These are phyloP conservation scores for Coreoperca whiteheadi DNA, from an alignment of 2,113 vertebrate species.

Conservation along the genomic window DNA sequence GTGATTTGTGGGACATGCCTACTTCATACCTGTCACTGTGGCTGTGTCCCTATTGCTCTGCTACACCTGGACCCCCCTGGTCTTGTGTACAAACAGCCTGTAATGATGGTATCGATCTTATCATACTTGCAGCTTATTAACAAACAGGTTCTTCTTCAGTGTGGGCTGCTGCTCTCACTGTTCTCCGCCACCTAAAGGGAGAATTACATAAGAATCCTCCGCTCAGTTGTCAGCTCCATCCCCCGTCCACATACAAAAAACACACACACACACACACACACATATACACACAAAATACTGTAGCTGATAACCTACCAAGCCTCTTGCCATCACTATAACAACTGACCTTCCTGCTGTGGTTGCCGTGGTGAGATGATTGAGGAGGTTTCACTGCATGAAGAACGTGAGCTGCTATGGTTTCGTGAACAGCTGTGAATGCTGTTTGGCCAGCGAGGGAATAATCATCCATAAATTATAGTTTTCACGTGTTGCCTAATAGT, in stretches of 20 bases:
- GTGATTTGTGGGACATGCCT: not conserved
- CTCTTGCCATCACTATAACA: constrained; percentile 80
- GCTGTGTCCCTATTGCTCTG: constrained; percentile 25
- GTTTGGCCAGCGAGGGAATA: constrained; percentile 38
- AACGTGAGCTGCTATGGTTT: constrained; percentile 56
- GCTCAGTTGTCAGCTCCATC: constrained; percentile 80
- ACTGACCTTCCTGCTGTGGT: constrained; percentile 76
- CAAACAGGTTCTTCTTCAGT: constrained; percentile 81
- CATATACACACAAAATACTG: constrained; percentile 53
- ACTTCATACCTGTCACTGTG: constrained; percentile 18
- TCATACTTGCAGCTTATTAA: constrained; percentile 78
- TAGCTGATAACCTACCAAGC: constrained; percentile 77
- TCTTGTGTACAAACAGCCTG: constrained; percentile 50
- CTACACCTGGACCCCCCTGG: constrained; percentile 7
- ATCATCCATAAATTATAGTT: constrained; percentile 43
- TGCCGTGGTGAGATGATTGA: constrained; percentile 77
- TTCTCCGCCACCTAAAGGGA: constrained; percentile 84
- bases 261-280: constrained; percentile 47
- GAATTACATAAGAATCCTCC: constrained; percentile 87
- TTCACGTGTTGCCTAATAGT: constrained; percentile 41
- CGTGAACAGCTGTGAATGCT: constrained; percentile 54
- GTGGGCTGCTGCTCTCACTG: constrained; percentile 84
- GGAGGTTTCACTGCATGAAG: constrained; percentile 68
- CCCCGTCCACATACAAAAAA: constrained; percentile 79
- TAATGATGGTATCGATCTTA: constrained; percentile 71